Evolutionary conservation across 2,888 invertebrate species (phyloP), one percentile per base, ranked within the genome.

Genomic region (Hirudinaria manillensis): DNA sequence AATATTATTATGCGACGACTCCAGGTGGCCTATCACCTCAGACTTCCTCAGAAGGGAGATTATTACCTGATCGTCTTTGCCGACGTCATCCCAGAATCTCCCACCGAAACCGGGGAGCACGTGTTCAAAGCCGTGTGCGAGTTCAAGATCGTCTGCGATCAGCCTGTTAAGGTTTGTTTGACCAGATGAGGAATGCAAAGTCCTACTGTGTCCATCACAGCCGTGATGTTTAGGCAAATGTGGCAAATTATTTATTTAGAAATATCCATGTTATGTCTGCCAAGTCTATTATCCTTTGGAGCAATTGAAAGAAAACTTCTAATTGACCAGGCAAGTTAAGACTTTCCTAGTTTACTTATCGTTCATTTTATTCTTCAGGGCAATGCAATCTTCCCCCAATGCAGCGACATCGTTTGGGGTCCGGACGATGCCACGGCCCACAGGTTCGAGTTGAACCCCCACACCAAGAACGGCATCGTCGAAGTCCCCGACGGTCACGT

Each of bases 321-420:
- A 56, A 56, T 3, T 56, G 6, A 27, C 16, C 13, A 56, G n/a
- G 13, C 6, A 7, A 56, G 13, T 24, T 24, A 56, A 56, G 13
- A 16, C 56, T 7, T 24, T 56, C 56, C n/a, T n/a, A 38, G 38
- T 10, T 38, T 38, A 10, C 38, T 38, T 38, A 38, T 16, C 45
- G 16, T 10, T 45, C 13, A 10, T 45, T n/a, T n/a, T n/a, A n/a
- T 82, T 83, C 4, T 79, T 77, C 79, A 76, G 3, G 82, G 83
- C 72, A 80, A 82, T 0, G 79, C 76, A 0, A 83, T 84, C 3
- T 81, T 84, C 70, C 85, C 85, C 0, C 80, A 82, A 75, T 84
- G 84, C 78, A 84, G 85, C 0, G 85, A 85, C 80, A 82, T 83
- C 75, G 84, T 83, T 81, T 85, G 85, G 85, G 85, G 85, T 10